These are phyloP conservation scores for Alcis repandata DNA, from an alignment of 2,888 invertebrate genomes.

Conservation along the genomic window DNA sequence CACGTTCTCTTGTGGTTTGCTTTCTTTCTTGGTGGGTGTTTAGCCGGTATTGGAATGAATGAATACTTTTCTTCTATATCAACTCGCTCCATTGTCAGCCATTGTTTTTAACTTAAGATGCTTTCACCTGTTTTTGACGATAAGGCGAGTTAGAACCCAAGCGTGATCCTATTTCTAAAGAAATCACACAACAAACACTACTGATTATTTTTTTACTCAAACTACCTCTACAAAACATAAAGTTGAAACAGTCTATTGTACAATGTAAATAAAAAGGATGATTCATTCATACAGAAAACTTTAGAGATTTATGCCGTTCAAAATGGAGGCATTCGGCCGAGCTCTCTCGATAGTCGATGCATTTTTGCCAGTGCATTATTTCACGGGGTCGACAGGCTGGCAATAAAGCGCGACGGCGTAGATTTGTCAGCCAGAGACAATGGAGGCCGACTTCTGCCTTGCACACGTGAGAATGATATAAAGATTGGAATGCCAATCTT, in stretches of 20 bases:
- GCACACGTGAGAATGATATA: neutral
- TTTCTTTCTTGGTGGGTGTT: neutral
- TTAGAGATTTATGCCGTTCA: conserved; percentile 2
- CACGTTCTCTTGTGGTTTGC: neutral
- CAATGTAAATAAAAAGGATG: neutral
- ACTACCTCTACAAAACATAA: neutral
- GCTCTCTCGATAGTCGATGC: conserved; percentile 35
- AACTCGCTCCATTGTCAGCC: no score
- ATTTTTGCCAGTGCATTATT: conserved; percentile 46
- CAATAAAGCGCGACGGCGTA: conserved; percentile 47
- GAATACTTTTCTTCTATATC: no score
- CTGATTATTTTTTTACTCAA: neutral
- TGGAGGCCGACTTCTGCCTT: conserved; percentile 28
- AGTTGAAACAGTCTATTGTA: neutral
- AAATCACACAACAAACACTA: no score
- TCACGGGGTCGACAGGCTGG: conserved; percentile 40
- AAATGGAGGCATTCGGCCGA: conserved; percentile 11
- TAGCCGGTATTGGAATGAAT: no score
- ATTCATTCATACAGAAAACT: conserved; percentile 2
- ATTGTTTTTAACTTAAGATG: no score
- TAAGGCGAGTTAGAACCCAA: no score
- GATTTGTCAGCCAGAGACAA: conserved; percentile 52
- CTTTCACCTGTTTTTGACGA: no score
- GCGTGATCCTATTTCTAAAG: neutral
- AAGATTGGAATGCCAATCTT: neutral